phyloP scores from a whole-genome alignment of 2,797 vertebrate genomes.

The Oryzias dopingdopingensis region DNA sequence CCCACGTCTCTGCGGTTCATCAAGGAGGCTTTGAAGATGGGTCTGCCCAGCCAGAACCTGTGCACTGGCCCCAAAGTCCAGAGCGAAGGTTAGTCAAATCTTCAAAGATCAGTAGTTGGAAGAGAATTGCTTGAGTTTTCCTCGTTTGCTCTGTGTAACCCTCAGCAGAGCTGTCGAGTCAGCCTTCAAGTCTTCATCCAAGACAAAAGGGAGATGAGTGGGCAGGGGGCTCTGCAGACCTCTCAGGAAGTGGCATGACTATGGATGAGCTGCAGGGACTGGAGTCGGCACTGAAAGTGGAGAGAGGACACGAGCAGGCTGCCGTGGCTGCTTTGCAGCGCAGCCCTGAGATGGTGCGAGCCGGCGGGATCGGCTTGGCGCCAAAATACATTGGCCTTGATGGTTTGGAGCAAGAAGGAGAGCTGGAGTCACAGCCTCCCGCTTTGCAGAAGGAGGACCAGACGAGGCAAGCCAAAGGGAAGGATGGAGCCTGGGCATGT shows the following conservation, averaged over 20 bases:
- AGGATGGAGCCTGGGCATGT: slow-evolving; percentile 56
- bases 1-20: slow-evolving; percentile 77
- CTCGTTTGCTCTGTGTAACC: background rate
- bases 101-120: slow-evolving; percentile 13
- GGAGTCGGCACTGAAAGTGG: slow-evolving; percentile 75
- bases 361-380: slow-evolving; percentile 43
- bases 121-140: slow-evolving; percentile 11
- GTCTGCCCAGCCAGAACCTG: slow-evolving; percentile 60
- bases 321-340: slow-evolving; percentile 35
- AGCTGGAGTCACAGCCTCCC: slow-evolving; percentile 56
- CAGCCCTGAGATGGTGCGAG: slow-evolving; percentile 21
- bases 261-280: slow-evolving; percentile 74
- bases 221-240: slow-evolving; percentile 61
- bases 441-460: slow-evolving; percentile 65
- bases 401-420: slow-evolving; percentile 77
- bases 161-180: slow-evolving; percentile 57
- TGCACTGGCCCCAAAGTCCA: slow-evolving; percentile 54
- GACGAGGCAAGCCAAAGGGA: slow-evolving; percentile 33
- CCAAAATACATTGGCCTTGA: slow-evolving; percentile 82
- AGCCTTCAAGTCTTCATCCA: slow-evolving; percentile 47
- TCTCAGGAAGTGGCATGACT: slow-evolving; percentile 67
- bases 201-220: slow-evolving; percentile 61
- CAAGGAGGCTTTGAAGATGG: slow-evolving; percentile 80
- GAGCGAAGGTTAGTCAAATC: slow-evolving; percentile 58
- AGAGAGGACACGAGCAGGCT: slow-evolving; percentile 69